Percentiles rank a stretch among this genome's conserved stretches.
phyloP scores from a whole-genome alignment of 2,888 invertebrate genomes.

The Deroplatys truncata region DNA sequence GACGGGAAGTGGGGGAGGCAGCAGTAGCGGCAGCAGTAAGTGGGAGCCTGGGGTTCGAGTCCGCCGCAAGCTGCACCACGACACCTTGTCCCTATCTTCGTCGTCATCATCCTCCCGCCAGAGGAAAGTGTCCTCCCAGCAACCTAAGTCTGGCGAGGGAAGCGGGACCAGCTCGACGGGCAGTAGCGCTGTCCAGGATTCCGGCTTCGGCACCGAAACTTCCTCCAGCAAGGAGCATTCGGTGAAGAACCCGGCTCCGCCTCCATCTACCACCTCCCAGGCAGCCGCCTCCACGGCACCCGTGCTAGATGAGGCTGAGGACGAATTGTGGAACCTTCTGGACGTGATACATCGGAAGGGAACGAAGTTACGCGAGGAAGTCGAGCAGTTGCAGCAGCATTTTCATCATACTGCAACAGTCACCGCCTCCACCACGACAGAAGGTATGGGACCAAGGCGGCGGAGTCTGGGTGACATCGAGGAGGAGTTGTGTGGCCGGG shows the following conservation, averaged over 20 bases:
- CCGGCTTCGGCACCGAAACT: constrained; percentile 87
- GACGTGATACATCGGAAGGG: constrained; percentile 80
- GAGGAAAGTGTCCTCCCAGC: constrained; percentile 20
- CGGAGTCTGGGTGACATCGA: constrained; percentile 13
- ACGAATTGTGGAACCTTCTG: constrained; percentile 79
- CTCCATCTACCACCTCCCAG: background rate
- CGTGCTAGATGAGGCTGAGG: constrained; percentile 57
- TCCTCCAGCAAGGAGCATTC: constrained; percentile 73
- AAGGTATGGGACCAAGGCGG: constrained; percentile 35
- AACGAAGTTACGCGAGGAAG: constrained; percentile 55
- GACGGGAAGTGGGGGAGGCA: constrained; percentile 37
- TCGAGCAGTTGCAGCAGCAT: constrained; percentile 43
- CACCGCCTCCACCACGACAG: constrained; percentile 36
- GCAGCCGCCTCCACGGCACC: constrained; percentile 38
- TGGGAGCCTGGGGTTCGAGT: constrained; percentile 81
- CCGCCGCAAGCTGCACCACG: constrained; percentile 55
- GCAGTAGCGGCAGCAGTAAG: constrained; percentile 44
- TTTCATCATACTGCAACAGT: constrained; percentile 52
- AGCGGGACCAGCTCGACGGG: constrained; percentile 50
- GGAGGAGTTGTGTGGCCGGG: background rate
- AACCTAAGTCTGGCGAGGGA: constrained; percentile 35
- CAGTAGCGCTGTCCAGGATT: constrained; percentile 68
- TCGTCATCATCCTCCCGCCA: constrained; percentile 22
- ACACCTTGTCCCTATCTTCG: constrained; percentile 34
- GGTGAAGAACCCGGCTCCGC: constrained; percentile 39